Evolutionary conservation across 2,113 vertebrate species (phyloP), one percentile per base, ranked within the genome.

Genomic region (Guaruba guarouba): DNA sequence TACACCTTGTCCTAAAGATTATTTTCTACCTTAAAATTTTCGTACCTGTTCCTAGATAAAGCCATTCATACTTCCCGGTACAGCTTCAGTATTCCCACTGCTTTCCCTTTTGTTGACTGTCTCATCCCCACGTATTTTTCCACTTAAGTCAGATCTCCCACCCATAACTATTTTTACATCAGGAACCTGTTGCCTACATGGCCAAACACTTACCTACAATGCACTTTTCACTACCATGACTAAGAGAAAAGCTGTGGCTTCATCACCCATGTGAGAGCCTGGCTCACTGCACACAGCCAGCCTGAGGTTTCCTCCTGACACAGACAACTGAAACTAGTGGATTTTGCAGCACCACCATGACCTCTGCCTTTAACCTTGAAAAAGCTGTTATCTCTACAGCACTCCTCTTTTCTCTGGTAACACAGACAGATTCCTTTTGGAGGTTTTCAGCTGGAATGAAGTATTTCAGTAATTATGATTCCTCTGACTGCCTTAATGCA

Each of bases 321-420:
- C 73, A 82, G 86, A 52, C 92, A 64, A 18, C 33, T 35, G 76
- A 87, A 93, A 77, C 69, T 64, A 39, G n/a, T 57, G 84, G 93
- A 89, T 92, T 93, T 92, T 75, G 78, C 86, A 82, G 62, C 87
- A 79, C 35, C 31, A 17, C 78, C 0, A 0, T 95, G 92, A 95
- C 88, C 92, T 92, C 86, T 84, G 83, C 39, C 76, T 93, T 78
- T 95, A 83, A 92, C 92, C 92, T 95, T 93, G 95, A 81, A 35
- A 93, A 57, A 84, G 82, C 84, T 87, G 54, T 71, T 94, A 96
- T 95, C 94, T 95, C 68, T 51, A 39, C 6, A 82, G 75, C 27
- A 78, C 91, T 66, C 64, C 74, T 93, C 68, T 94, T 88, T 74
- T 74, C 77, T 48, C 61, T 61, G 25, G 46, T 84, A 23, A 78